Evolutionary conservation across 2,113 vertebrate species (phyloP), one percentile per base, ranked within the genome.

Genomic region (Poecilia latipinna): DNA sequence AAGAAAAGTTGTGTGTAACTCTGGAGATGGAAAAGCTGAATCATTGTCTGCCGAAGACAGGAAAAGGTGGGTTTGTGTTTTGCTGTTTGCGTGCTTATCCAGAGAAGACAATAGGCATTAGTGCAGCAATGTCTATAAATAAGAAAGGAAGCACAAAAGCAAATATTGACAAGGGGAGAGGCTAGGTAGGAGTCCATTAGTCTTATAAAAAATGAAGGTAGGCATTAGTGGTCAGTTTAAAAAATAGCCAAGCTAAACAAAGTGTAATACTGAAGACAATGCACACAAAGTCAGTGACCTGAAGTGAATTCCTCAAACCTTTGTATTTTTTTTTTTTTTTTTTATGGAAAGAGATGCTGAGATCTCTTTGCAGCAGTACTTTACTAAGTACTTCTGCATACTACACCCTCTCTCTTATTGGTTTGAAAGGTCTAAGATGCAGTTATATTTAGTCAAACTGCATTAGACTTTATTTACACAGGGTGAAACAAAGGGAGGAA

Each of bases 161-260:
- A 83, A 86, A 85, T 87, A 88, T 88, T 74, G 91, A 87, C 80
- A 68, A 77, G 81, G 37, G 62, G 66, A 89, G 76, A 92, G 66
- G 67, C 68, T 48, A 70, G 67, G 72, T 64, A 74, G 80, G 75
- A 93, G 87, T 94, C 90, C 93, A 95, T 94, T 95, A 94, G 90
- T 82, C 91, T 94, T 92, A 94, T 94, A 93, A 94, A 94, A 94
- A 93, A 93, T 93, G 80, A 82, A 94, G 82, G 66, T 75, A 61
- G 79, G 63, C 72, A 78, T 86, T 86, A 82, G 66, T 12, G 80
- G 84, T 77, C 83, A 82, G 84, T 61, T 70, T 75, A 72, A 85
- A 79, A 65, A 81, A 90, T 71, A 48, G 19, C 64, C 61, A 61
- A 65, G 80, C 77, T 88, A 70, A 84, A 77, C 70, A 88, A 60